Base-by-base conservation (phyloP, 1,140 invertebrate species). In the Cylas formicarius region DNA sequence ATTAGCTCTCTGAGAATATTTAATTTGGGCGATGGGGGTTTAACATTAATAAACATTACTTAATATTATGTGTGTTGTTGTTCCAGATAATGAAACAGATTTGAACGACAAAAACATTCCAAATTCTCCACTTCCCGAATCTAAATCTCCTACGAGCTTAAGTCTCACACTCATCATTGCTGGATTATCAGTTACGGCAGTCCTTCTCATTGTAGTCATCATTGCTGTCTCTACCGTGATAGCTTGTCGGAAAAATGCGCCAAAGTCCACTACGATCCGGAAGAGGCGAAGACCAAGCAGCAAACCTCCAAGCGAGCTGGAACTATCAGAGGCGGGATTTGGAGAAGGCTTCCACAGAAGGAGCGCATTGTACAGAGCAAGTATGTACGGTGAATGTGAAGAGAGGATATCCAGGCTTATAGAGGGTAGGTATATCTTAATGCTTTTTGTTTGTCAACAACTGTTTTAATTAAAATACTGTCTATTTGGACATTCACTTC, bases 301-400 rank as follows among this genome's bases (percentile, higher is more conserved):
- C 27, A 62, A 59, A 49, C 56, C 60, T 19, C 53, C 55, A 9
- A 61, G 63, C 7, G 60, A 64, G 13, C 46, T 62, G 24, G 63
- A 66, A 37, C 38, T 64, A 11, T 61, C 62, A 3, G 63, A 66
- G 18, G 61, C 57, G 1, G 63, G 63, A 5, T 66, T 66, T 44
- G 58, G 57, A 3, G 61, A 63, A 24, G 62, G 61, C 10, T 66
- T 66, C 36, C 62, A 64, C 16, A 43, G 63, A 24, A 46, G 63
- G 21, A 63, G 61, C 35, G 59, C 62, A 2, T 51, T 64, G 22
- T 66, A 64, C 36, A 53, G 63, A 32, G 60, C 61, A 4, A 66
- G 63, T 31, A 52, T 66, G 50, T 65, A 65, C 29, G 60, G 50
- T 9, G 62, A 65, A 44, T 52, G 57, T 33, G 62, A 65, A 32